phyloP scores from a whole-genome alignment of 2,113 vertebrate species.

The Harpagus bidentatus region DNA sequence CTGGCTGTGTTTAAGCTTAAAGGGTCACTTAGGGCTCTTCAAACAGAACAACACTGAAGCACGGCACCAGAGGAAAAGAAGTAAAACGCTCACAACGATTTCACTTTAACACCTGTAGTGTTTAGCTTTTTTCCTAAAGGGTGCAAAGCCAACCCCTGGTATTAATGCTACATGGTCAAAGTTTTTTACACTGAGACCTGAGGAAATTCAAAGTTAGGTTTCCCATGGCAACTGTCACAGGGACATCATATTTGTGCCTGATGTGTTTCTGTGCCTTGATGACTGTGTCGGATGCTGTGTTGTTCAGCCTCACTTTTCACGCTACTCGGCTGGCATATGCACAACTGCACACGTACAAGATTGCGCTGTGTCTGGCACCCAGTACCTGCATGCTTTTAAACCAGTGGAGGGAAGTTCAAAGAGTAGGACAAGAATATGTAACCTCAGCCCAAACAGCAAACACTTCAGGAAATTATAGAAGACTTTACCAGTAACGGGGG shows the following conservation, averaged over 20 bases:
- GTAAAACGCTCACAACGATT: rapidly evolving
- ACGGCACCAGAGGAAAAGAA: neutral
- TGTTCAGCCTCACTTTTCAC: neutral
- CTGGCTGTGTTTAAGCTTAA: neutral
- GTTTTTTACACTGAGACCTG: neutral
- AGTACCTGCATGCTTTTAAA: neutral
- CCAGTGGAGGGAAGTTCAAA: neutral
- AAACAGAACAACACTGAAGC: neutral
- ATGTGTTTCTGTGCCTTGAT: neutral
- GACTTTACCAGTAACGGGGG: neutral
- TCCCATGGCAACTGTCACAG: neutral
- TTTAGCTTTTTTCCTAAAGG: neutral
- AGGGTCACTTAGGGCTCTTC: neutral
- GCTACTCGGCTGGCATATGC: rapidly evolving
- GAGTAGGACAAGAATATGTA: neutral
- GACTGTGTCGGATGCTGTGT: neutral
- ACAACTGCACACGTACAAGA: rapidly evolving
- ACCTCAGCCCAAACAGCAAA: neutral
- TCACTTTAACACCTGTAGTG: neutral
- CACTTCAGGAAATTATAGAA: neutral
- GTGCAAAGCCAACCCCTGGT: neutral
- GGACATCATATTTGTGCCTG: neutral
- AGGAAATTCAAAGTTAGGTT: neutral
- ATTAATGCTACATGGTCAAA: too few relatives aligned
- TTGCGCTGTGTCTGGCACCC: rapidly evolving